Evolutionary conservation across 2,113 vertebrate species (phyloP).

Genomic region (Odontophorus gujanensis): DNA sequence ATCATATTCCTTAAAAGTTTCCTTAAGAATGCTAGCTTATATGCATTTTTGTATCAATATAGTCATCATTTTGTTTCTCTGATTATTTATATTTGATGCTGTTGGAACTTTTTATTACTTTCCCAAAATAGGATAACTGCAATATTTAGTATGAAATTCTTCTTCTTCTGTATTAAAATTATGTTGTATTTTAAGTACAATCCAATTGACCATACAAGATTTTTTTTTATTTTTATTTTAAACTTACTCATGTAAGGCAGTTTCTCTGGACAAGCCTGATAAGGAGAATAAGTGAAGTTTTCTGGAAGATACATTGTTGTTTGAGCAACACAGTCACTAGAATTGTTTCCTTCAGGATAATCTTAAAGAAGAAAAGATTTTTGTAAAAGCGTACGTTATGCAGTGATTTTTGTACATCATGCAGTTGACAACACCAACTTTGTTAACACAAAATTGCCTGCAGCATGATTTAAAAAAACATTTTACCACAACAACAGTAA

Average conservation of each 20-base stretch:
- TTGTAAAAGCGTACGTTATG: not conserved
- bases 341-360: conserved; percentile 94
- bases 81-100: not conserved
- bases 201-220: not conserved
- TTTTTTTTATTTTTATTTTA: not conserved
- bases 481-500: not conserved
- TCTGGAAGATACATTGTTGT: conserved; percentile 93
- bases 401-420: not conserved
- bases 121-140: not conserved
- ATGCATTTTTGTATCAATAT: not conserved
- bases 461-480: not conserved
- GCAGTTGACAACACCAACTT: not conserved
- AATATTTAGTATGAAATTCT: not conserved
- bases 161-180: not conserved
- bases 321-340: conserved; percentile 91
- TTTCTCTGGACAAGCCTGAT: conserved; percentile 92
- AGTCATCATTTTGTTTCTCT: not conserved
- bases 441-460: not conserved
- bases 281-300: conserved; percentile 93
- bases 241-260: conserved; percentile 98
- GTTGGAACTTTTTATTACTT: not conserved
- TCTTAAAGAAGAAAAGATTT: conserved; percentile 78
- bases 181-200: not conserved
- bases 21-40: not conserved
- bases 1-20: not conserved